Conservation (phyloP, 35 echinoderm and acorn worm species). For the Ophiothrix spiculata region DNA sequence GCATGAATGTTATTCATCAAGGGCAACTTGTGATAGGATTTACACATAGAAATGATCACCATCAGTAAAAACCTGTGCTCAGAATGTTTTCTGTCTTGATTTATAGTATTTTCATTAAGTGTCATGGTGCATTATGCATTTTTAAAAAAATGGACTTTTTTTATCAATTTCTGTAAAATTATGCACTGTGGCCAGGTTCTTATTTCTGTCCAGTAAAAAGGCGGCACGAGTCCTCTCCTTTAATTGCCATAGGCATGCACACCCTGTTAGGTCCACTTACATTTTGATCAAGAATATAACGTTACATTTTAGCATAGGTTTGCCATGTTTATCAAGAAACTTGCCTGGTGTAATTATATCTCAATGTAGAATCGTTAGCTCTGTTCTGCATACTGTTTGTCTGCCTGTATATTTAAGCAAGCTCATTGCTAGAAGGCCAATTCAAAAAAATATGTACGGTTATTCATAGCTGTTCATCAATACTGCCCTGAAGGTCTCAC, state of each 20-base stretch:
- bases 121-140: no score
- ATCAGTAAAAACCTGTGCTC: no score
- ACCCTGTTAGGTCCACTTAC: not conserved
- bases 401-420: no score
- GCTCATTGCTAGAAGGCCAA: not conserved
- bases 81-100: no score
- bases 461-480: conserved; percentile 9
- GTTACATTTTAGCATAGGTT: conserved; percentile 9
- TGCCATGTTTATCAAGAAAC: not conserved
- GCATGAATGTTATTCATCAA: no score
- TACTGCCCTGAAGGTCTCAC: not conserved
- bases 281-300: not conserved
- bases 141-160: no score
- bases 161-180: no score
- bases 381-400: conserved; percentile 8
- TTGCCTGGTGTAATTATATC: not conserved
- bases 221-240: not conserved
- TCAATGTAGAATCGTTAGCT: not conserved
- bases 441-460: not conserved
- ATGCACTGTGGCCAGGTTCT: no score
- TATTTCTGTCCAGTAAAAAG: no score
- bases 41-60: no score
- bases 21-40: no score
- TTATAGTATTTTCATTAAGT: no score
- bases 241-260: not conserved